Evolutionary conservation across 2,113 vertebrate species (phyloP).

Genomic region (Macrotis lagotis): DNA sequence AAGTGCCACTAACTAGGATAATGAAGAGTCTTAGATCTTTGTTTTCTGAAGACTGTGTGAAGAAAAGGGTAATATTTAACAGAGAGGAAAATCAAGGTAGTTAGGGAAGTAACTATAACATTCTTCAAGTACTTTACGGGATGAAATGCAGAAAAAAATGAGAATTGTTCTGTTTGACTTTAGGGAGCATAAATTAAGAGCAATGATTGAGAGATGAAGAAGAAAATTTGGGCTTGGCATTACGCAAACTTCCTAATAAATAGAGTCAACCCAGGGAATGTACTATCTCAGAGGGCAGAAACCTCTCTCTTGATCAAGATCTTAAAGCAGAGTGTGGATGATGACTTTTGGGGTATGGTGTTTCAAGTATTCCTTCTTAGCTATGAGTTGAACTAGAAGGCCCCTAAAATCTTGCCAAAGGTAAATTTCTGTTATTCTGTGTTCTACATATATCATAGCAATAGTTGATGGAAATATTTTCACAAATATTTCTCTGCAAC

Average conservation of each 20-base stretch:
- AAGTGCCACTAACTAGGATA: neutral
- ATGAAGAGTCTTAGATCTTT: neutral
- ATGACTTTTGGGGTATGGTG: neutral
- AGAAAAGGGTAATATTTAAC: neutral
- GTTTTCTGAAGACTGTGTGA: neutral
- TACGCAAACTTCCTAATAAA: neutral
- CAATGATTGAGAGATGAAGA: neutral
- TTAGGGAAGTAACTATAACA: neutral
- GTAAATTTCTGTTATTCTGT: neutral
- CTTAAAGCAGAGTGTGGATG: neutral
- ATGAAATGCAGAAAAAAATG: neutral
- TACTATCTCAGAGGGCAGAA: neutral
- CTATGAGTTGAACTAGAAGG: neutral
- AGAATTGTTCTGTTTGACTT: neutral
- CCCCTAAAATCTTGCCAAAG: neutral
- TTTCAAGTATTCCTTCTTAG: neutral
- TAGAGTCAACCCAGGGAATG: neutral
- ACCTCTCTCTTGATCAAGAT: neutral
- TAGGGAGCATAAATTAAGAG: neutral
- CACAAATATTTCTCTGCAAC: neutral
- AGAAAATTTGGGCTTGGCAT: neutral
- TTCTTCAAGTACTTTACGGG: neutral
- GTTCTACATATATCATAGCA: neutral
- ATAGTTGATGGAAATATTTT: neutral
- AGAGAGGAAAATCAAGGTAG: neutral